phyloP scores from a whole-genome alignment of 2,113 vertebrate genomes.

The Eira barbara region DNA sequence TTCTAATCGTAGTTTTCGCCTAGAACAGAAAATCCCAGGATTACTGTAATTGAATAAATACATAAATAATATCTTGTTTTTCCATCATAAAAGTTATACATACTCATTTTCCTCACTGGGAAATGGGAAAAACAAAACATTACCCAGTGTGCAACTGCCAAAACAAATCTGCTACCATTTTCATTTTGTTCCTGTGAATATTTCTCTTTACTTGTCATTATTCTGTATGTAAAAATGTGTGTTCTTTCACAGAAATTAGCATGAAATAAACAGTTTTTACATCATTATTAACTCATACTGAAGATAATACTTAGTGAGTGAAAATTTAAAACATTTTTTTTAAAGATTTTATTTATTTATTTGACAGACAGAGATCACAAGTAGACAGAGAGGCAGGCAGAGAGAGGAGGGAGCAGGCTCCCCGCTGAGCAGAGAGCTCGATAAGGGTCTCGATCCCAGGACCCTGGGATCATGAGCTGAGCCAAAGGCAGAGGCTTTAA shows the following conservation, averaged over 20 bases:
- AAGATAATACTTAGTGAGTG: neutral
- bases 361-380: too few species aligned
- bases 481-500: too few species aligned
- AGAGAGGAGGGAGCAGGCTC: too few species aligned
- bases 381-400: too few species aligned
- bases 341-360: too few species aligned
- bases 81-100: conserved; percentile 19
- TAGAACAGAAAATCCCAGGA: conserved; percentile 54
- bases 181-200: neutral
- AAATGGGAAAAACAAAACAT: conserved; percentile 35
- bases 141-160: neutral
- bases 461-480: too few species aligned
- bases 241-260: neutral
- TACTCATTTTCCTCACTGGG: neutral
- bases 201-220: neutral
- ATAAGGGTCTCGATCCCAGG: too few species aligned
- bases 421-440: too few species aligned
- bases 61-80: conserved; percentile 39
- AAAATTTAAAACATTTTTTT: neutral
- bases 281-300: neutral
- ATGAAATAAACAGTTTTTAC: neutral
- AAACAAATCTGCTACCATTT: conserved; percentile 25
- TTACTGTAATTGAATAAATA: conserved; percentile 57
- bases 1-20: conserved; percentile 30
- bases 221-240: neutral